Base-by-base conservation (phyloP, 2,113 vertebrate genomes). In the Carettochelys insculpta region DNA sequence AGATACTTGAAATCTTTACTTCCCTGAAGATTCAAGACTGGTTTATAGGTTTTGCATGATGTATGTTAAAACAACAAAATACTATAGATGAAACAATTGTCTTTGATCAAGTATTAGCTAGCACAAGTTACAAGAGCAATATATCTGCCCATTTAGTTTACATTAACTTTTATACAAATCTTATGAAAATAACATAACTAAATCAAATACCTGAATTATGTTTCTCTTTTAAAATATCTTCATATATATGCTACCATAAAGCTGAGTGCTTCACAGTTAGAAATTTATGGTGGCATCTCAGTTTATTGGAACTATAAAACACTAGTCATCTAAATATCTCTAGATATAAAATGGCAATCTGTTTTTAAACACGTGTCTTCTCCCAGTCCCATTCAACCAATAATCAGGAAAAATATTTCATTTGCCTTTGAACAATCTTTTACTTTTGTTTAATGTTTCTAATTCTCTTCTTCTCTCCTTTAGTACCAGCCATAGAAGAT, bases 231-330 rank as follows among this genome's bases (percentile, higher is more conserved):
- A 34, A 85, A 91, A 93, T 80, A 80, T 34, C 24, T 90, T 86
- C 73, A 65, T 24, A 45, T 29, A 91, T 92, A 91, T 25, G 5
- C 76, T 38, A 29, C 86, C 12, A 92, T 43, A 87, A 95, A 96
- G 86, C 50, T 73, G 92, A 92, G 85, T 52, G 54, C 75, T 91
- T 88, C 87, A 58, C 45, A 81, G 45, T 50, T 92, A 79, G 31
- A 83, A 86, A 96, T 92, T 85, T 88, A 94, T 25, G 65, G 56
- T 1, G 0, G 0, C 47, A 11, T 85, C 85, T 77, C 65, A 82
- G 90, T 95, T 94, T 85, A 95, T 1, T 86, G 65, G 94, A 45
- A 92, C 50, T 83, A 34, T 90, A 94, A 96, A 92, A 93, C 13
- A n/a, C 83, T 88, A 85, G 80, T 81, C 65, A 58, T 53, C 53